A percentile compares a stretch with the other conserved stretches of the same genome.
Evolutionary conservation across 2,888 invertebrate genomes (phyloP).

Genomic region (Polydrusus tereticollis): DNA sequence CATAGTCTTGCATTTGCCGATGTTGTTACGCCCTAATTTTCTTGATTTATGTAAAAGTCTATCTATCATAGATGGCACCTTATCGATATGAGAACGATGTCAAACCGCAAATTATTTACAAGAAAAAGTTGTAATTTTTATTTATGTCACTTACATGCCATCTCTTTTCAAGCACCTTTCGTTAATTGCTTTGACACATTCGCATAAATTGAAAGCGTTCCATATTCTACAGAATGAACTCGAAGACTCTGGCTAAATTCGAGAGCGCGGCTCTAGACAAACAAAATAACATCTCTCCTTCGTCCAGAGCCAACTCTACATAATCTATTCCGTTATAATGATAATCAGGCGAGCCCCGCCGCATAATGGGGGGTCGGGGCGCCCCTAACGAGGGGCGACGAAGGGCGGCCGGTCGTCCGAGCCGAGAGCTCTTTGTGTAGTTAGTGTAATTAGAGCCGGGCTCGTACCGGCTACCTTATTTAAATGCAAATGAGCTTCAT

Average conservation of each 20-base stretch:
- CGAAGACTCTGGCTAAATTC: not conserved
- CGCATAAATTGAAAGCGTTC: no score
- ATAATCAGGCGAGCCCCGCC: conserved; percentile 57
- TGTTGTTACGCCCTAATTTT: no score
- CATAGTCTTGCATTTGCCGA: no score
- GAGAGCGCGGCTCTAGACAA: not conserved
- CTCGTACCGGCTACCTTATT: conserved; percentile 75
- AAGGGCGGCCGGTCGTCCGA: conserved; percentile 59
- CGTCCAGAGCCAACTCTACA: conserved; percentile 52
- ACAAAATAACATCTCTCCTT: conserved; percentile 13
- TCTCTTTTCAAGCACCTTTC: no score
- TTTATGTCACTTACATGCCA: no score
- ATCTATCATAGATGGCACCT: no score
- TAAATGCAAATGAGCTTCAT: conserved; percentile 93
- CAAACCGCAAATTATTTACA: no score
- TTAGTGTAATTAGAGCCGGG: conserved; percentile 69
- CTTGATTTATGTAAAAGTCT: no score
- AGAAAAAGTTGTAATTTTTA: no score
- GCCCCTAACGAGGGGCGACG: conserved; percentile 14
- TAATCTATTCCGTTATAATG: conserved; percentile 66
- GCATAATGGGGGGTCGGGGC: conserved; percentile 57
- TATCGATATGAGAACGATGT: no score
- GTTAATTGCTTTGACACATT: no score
- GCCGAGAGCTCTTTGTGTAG: conserved; percentile 70
- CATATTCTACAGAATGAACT: no score